These are phyloP conservation scores for Monoplex corrugatus DNA, from an alignment of 2,888 invertebrate genomes.

Conservation along the genomic window DNA sequence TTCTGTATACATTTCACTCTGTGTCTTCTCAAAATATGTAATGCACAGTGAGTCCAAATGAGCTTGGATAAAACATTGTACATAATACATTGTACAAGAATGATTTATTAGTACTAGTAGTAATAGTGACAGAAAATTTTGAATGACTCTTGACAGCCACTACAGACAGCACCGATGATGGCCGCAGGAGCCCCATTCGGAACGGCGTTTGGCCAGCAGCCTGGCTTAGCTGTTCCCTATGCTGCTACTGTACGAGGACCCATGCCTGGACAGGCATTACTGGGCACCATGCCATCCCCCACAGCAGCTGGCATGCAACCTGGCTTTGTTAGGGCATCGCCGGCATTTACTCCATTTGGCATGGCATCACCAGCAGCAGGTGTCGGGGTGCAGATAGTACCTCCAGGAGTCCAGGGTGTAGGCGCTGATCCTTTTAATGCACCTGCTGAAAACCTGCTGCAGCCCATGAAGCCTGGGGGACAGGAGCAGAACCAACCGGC, in stretches of 20 bases:
- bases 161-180: no score
- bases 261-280: not conserved
- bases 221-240: slow-evolving; percentile 6
- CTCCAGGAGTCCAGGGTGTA: not conserved
- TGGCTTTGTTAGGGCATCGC: slow-evolving; percentile 1
- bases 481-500: slow-evolving; percentile 23
- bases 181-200: not conserved
- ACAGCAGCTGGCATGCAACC: slow-evolving; percentile 16
- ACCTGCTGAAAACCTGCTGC: slow-evolving; percentile 45
- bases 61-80: no score
- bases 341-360: slow-evolving; percentile 1
- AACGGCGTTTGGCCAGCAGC: slow-evolving; percentile 8
- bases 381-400: not conserved
- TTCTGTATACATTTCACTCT: no score
- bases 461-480: slow-evolving; percentile 54
- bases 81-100: no score
- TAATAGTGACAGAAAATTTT: no score
- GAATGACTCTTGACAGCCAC: no score
- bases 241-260: not conserved
- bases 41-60: no score
- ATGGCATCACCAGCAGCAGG: not conserved
- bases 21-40: no score
- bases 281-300: not conserved
- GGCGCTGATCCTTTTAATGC: not conserved
- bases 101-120: no score